Base-by-base conservation (phyloP, 1,140 invertebrate species). In the Glossosoma conforme region DNA sequence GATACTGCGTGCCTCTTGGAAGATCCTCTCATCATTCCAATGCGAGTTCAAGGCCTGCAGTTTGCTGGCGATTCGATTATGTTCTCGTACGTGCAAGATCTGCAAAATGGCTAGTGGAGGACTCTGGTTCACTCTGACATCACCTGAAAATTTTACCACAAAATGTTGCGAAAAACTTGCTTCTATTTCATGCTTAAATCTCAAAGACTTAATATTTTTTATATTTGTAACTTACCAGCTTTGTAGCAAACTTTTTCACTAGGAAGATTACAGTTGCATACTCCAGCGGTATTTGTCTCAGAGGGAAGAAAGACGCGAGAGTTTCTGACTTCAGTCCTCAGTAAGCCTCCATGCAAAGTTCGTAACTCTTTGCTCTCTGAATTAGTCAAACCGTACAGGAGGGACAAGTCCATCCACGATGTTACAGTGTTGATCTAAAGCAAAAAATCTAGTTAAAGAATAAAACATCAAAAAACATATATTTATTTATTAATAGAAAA, bases 71-170 rank as follows among this genome's bases (percentile, higher is more conserved):
- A 86, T 61, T 21, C 77, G 64, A 65, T 95, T 96, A 64, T 96
- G 92, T 58, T 75, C 74, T 1, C 74, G 53, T 3, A 76, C 55
- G 1, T 73, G 56, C 4, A 76, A 38, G 0, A 69, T 75, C 38
- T 76, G 74, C 1, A 72, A 74, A 13, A 81, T 78, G 1, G 86
- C 82, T 20, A 92, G 53, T 9, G 85, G 86, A 9, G 86, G 86
- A 32, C 86, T 84, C 41, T 83, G 75, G 61, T 91, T 90, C 0
- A 82, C 81, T 21, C 87, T 71, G 17, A 69, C 66, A 61, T 91
- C 87, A 45, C 83, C 82, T 82, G 47, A 6, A 48, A 54, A 24
- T 33, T 22, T 41, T 22, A 6, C n/a, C n/a, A n/a, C 25, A 28
- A 28, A 28, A 28, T 8, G 6, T 8, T 28, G 6, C 25, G 25